A percentile compares a stretch with the other conserved stretches of the same genome.
Evolutionary conservation across 2,888 invertebrate species (phyloP).

Genomic region (Luperina testacea): DNA sequence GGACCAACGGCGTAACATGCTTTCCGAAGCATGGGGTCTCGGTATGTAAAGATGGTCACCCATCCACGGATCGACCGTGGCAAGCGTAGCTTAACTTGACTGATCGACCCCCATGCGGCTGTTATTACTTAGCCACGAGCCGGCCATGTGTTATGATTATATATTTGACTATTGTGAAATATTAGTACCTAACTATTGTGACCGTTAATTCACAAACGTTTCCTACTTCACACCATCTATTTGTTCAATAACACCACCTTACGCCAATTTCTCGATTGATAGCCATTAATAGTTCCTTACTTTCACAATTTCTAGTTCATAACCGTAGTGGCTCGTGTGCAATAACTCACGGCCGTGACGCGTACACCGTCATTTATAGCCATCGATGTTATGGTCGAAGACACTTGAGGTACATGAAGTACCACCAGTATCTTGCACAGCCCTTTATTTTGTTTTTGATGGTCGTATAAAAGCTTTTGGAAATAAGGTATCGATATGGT

Average conservation of each 20-base stretch:
- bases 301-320: constrained; percentile 43
- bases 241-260: neutral
- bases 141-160: neutral
- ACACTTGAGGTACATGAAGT: neutral
- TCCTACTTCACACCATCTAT: neutral
- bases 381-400: constrained; percentile 24
- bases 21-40: too few relatives aligned
- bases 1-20: too few relatives aligned
- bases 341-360: constrained; percentile 38
- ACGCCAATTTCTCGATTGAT: constrained; percentile 9
- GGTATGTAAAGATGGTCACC: too few relatives aligned
- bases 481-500: neutral
- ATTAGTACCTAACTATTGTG: neutral
- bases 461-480: constrained; percentile 1
- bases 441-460: neutral
- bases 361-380: constrained; percentile 20
- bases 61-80: too few relatives aligned
- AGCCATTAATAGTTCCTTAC: constrained; percentile 13
- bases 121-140: too few relatives aligned
- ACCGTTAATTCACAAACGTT: too few relatives aligned
- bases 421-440: neutral
- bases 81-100: neutral
- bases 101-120: neutral
- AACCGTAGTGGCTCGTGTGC: neutral
- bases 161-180: too few relatives aligned